Conservation (phyloP, 2,113 vertebrate genomes). For the Lynx canadensis region DNA sequence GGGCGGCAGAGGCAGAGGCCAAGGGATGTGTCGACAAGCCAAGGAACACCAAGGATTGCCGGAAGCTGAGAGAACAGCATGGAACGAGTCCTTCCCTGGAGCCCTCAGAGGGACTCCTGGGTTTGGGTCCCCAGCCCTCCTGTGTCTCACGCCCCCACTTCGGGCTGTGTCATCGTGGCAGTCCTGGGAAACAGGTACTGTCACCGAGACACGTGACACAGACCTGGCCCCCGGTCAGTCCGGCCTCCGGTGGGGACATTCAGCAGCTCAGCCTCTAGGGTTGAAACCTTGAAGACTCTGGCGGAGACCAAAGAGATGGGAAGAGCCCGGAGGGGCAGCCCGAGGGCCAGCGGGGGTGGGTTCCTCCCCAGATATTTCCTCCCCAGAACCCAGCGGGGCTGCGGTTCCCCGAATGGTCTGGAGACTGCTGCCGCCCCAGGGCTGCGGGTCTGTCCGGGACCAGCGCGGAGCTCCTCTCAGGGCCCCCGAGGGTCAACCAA, state of each 20-base stretch:
- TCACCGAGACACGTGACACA: accelerated
- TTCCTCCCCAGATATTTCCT: neutral
- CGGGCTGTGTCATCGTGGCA: neutral
- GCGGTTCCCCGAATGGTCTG: neutral
- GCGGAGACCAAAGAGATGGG: neutral
- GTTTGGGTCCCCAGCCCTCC: too few relatives aligned
- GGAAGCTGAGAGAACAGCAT: neutral
- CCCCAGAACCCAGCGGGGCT: too few relatives aligned
- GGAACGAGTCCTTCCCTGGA: neutral
- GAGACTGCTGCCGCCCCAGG: accelerated
- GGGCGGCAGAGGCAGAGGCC: neutral
- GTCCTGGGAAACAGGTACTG: neutral
- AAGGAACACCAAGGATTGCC: neutral
- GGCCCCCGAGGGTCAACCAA: accelerated
- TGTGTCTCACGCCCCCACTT: neutral
- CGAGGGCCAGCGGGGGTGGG: accelerated
- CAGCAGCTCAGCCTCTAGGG: neutral
- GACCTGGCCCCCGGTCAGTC: neutral
- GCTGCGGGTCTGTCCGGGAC: neutral
- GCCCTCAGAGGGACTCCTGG: neutral
- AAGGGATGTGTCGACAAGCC: neutral
- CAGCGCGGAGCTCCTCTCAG: accelerated
- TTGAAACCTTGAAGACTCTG: too few relatives aligned
- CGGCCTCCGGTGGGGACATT: accelerated
- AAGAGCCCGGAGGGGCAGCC: neutral